Conservation (phyloP, 2,797 vertebrate species). For the Takifugu ocellatus region DNA sequence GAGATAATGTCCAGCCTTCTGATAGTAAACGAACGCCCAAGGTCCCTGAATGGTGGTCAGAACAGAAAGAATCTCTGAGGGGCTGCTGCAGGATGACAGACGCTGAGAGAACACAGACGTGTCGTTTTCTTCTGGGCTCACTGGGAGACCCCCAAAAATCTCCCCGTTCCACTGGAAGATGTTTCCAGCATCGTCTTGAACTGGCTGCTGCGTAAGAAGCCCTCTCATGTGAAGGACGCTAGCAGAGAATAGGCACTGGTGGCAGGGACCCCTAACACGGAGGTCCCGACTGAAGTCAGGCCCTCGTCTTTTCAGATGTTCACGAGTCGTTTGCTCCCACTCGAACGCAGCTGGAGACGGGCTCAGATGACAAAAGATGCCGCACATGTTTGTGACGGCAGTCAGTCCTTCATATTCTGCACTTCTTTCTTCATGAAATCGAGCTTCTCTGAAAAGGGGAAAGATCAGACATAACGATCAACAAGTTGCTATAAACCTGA, state of each 20-base stretch:
- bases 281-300: constrained; percentile 76
- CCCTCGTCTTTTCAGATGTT: constrained; percentile 79
- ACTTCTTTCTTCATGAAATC: constrained; percentile 85
- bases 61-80: constrained; percentile 76
- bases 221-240: constrained; percentile 92
- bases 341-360: constrained; percentile 44
- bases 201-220: constrained; percentile 82
- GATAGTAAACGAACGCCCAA: constrained; percentile 90
- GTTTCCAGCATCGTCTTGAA: constrained; percentile 78
- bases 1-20: constrained; percentile 76
- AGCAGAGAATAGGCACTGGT: constrained; percentile 83
- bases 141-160: constrained; percentile 81
- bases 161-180: constrained; percentile 95
- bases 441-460: constrained; percentile 75
- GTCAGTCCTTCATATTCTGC: constrained; percentile 80
- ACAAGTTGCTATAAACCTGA: background rate
- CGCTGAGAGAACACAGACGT: constrained; percentile 75
- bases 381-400: constrained; percentile 79
- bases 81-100: constrained; percentile 69
- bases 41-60: constrained; percentile 83
- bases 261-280: constrained; percentile 50
- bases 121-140: constrained; percentile 82
- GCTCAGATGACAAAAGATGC: constrained; percentile 85
- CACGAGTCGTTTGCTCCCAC: constrained; percentile 50
- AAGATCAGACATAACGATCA: background rate